phyloP scores from a whole-genome alignment of 2,797 vertebrate genomes.

The Basileuterus tristriatus region DNA sequence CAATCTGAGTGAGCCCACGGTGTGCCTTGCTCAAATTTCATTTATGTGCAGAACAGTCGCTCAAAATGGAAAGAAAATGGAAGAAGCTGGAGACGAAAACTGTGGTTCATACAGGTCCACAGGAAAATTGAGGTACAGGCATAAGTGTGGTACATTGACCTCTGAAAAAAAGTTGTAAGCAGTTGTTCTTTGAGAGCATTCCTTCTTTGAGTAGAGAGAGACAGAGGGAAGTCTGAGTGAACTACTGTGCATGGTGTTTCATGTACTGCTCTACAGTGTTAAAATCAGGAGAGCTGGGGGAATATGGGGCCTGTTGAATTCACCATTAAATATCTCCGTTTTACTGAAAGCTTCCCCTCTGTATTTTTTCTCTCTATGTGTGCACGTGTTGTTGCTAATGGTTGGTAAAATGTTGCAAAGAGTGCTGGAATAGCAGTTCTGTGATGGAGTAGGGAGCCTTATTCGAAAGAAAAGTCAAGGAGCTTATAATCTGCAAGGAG shows the following conservation, averaged over 20 bases:
- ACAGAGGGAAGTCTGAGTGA: not conserved
- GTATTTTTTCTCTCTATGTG: rapidly evolving
- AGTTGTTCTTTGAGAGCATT: not conserved
- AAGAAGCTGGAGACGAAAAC: not conserved
- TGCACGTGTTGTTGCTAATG: not conserved
- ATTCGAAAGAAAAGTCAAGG: not conserved
- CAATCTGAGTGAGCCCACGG: not conserved
- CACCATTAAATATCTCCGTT: not conserved
- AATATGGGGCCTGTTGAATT: not conserved
- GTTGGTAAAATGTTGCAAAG: not conserved
- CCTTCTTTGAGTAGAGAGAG: not conserved
- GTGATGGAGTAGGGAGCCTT: not conserved
- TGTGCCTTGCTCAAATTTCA: not conserved
- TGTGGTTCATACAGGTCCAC: not conserved
- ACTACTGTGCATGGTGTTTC: not conserved
- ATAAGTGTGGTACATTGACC: not conserved
- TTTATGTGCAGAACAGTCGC: not conserved
- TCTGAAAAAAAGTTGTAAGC: not conserved
- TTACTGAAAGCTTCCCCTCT: not conserved
- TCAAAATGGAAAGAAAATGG: not conserved
- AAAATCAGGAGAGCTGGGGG: not conserved
- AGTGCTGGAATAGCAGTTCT: not conserved
- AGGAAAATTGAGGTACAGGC: not conserved
- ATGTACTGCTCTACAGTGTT: not conserved
- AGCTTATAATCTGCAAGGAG: not conserved